Evolutionary conservation across 2,113 vertebrate genomes (phyloP).

Genomic region (Fregetta grallaria): DNA sequence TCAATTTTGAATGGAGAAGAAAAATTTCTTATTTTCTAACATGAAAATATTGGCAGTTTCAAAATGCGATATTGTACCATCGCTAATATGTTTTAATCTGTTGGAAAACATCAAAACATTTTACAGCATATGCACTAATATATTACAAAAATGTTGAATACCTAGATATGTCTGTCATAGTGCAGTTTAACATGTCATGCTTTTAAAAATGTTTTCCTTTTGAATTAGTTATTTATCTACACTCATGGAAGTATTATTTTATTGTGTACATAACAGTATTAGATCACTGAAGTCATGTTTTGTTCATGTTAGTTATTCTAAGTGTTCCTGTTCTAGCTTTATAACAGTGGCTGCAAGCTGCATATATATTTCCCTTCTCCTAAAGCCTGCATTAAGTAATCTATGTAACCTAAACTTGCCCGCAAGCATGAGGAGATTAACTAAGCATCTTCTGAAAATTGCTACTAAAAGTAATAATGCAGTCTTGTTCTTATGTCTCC

Average conservation of each 20-base stretch:
- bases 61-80: not conserved
- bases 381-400: not conserved
- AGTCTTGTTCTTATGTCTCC: not conserved
- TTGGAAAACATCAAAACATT: not conserved
- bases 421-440: conserved; percentile 40
- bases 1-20: not conserved
- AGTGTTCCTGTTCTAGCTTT: not conserved
- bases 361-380: not conserved
- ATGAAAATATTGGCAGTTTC: not conserved
- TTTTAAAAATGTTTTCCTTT: conserved; percentile 57
- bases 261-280: conserved; percentile 85
- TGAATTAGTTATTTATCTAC: conserved; percentile 71
- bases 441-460: not conserved
- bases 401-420: conserved; percentile 1
- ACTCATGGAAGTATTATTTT: conserved; percentile 78
- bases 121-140: not conserved
- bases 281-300: conserved; percentile 67
- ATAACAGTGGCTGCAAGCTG: conserved; percentile 1
- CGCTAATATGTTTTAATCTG: not conserved
- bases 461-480: not conserved
- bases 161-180: not conserved
- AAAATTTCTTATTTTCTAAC: not conserved
- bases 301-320: conserved; percentile 52
- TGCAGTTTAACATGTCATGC: not conserved
- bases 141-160: not conserved